A percentile compares a stretch with the other conserved stretches of the same genome.
Conservation (phyloP, 1,140 invertebrate genomes). For the Lepidurus packardi region DNA sequence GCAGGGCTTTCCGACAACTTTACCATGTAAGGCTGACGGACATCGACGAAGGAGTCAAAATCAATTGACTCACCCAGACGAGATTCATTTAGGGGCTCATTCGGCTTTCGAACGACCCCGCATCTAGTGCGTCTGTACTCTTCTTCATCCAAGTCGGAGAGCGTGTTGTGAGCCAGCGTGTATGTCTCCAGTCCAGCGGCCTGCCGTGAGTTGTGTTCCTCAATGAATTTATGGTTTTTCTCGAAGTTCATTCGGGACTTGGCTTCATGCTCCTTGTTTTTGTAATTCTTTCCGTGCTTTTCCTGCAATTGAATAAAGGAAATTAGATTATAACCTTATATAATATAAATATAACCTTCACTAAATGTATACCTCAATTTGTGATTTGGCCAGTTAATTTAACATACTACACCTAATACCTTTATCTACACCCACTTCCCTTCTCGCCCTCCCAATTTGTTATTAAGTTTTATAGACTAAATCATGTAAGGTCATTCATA, state of each 20-base stretch:
- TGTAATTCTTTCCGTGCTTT: too few species aligned
- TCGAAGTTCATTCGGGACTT: conserved; percentile 27
- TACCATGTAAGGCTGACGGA: neutral
- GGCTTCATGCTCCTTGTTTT: neutral
- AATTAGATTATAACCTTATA: too few species aligned
- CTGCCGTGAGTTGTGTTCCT: conserved; percentile 24
- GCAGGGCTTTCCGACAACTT: neutral
- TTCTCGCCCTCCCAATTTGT: too few species aligned
- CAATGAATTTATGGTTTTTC: neutral
- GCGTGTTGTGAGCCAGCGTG: conserved; percentile 16
- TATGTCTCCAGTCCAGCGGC: neutral
- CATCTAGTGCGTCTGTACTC: neutral
- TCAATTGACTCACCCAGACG: neutral
- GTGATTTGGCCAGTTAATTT: too few species aligned
- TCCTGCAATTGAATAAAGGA: too few species aligned
- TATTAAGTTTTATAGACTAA: too few species aligned
- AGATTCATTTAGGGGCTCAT: neutral
- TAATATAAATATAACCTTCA: too few species aligned
- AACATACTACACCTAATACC: too few species aligned
- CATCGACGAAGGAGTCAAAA: neutral
- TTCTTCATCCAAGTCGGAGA: conserved; percentile 20
- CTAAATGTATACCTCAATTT: too few species aligned
- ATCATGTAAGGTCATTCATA: too few species aligned
- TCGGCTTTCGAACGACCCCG: neutral
- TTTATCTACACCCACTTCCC: too few species aligned